Percentiles rank a stretch among this genome's conserved stretches.
phyloP scores from a whole-genome alignment of 1,140 invertebrate species.

The Papilio dardanus region DNA sequence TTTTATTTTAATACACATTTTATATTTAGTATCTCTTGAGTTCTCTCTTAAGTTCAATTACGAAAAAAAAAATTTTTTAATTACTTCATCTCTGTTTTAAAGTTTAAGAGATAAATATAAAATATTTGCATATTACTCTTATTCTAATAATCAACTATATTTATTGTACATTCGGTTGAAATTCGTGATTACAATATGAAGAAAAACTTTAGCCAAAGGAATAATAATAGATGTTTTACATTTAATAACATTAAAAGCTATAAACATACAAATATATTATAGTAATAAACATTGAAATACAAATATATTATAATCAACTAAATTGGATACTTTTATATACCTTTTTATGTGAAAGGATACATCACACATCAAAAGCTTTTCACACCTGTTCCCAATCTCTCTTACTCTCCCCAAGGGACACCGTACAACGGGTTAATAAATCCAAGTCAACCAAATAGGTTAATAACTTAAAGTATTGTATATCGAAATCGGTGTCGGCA shows the following conservation, averaged over 20 bases:
- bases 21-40: no score
- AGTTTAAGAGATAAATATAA: no score
- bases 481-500: conserved; percentile 66
- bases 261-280: background rate
- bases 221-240: no score
- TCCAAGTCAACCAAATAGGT: background rate
- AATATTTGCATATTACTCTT: no score
- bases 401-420: background rate
- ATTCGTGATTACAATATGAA: no score
- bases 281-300: background rate
- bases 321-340: background rate
- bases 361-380: background rate
- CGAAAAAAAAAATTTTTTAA: no score
- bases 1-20: no score
- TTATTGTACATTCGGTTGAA: no score
- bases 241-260: background rate
- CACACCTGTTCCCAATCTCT: background rate
- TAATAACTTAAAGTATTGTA: conserved; percentile 53
- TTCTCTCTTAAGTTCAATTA: no score
- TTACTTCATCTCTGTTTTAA: no score
- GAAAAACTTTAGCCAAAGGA: background rate
- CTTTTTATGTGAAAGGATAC: background rate
- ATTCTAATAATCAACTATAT: no score
- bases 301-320: background rate
- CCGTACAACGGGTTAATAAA: background rate